Evolutionary conservation across 2,113 vertebrate species (phyloP), one percentile per base, ranked within the genome.

Genomic region (Pungitius pungitius): DNA sequence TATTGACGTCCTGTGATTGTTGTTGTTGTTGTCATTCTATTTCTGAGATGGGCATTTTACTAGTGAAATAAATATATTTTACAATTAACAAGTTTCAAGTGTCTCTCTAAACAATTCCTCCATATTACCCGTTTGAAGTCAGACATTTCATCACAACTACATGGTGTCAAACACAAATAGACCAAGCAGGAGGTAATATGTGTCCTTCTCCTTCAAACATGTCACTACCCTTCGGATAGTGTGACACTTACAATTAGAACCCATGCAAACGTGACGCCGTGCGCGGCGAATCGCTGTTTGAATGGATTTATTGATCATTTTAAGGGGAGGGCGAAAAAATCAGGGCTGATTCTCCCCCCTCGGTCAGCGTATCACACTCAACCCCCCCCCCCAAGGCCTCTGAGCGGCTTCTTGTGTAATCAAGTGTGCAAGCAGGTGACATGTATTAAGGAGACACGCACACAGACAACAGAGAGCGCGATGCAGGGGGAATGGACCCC

Each of bases 1-100:
- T 88, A 42, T 58, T 55, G 72, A 52, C 37, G 27, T 74, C 74
- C 81, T 35, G 62, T 45, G 52, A 81, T 18, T 80, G 49, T 66
- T 35, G 33, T 64, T 81, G 60, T 75, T 76, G 79, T 65, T 79
- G 71, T 88, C 24, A 55, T 82, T 87, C 67, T 84, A 55, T 88
- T 91, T 91, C 84, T 64, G 57, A 89, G 75, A 55, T 87, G 63
- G 76, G 82, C 17, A 35, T 90, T 92, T 90, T 89, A 87, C 69
- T 79, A 88, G 80, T 86, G 54, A 33, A 93, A 89, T 92, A 94
- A 93, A 94, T 86, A 78, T 91, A 92, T 93, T 93, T 92, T 93
- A 90, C 81, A 85, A 92, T 75, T 51, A 73, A 71, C 6, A 20
- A 64, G 40, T 65, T 35, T 65, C 56, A 63, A 35, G 35, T 76